Conservation (phyloP, 2,888 invertebrate species). For the Plebejus melissa region DNA sequence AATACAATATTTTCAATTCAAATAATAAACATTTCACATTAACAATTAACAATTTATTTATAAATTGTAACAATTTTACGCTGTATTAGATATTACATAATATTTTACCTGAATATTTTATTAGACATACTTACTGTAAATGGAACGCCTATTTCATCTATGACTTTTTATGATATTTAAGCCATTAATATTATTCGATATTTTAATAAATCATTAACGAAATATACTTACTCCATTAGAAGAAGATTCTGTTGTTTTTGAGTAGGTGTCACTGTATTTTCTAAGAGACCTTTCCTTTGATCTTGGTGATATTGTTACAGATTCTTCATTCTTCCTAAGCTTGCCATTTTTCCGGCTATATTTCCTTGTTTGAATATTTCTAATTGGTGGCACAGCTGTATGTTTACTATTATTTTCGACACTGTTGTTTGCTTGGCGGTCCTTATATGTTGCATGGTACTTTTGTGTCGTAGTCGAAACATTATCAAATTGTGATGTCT, state of each 20-base stretch:
- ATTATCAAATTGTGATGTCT: slow-evolving; percentile 42
- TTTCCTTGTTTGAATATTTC: slow-evolving; percentile 63
- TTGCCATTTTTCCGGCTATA: slow-evolving; percentile 51
- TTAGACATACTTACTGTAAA: not conserved
- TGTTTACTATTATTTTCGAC: slow-evolving; percentile 32
- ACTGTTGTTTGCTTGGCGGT: slow-evolving; percentile 45
- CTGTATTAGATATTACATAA: no score
- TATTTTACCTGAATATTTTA: not conserved
- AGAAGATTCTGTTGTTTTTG: slow-evolving; percentile 64
- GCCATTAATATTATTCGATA: not conserved
- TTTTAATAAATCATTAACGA: not conserved
- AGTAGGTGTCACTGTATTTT: slow-evolving; percentile 61
- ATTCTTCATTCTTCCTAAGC: slow-evolving; percentile 45
- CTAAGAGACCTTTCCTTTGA: slow-evolving; percentile 51
- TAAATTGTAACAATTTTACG: no score
- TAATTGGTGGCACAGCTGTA: slow-evolving; percentile 51
- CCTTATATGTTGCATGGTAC: slow-evolving; percentile 64
- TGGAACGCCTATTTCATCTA: not conserved
- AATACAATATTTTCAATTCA: not conserved
- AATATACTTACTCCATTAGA: slow-evolving; percentile 65
- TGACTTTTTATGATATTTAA: not conserved
- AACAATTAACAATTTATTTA: not conserved
- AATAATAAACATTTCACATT: not conserved
- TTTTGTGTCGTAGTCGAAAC: slow-evolving; percentile 50
- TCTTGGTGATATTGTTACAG: slow-evolving; percentile 45